Percentiles rank a stretch among this genome's conserved stretches.
phyloP scores from a whole-genome alignment of 2,888 invertebrate genomes.

The Trachelus troglodyta region DNA sequence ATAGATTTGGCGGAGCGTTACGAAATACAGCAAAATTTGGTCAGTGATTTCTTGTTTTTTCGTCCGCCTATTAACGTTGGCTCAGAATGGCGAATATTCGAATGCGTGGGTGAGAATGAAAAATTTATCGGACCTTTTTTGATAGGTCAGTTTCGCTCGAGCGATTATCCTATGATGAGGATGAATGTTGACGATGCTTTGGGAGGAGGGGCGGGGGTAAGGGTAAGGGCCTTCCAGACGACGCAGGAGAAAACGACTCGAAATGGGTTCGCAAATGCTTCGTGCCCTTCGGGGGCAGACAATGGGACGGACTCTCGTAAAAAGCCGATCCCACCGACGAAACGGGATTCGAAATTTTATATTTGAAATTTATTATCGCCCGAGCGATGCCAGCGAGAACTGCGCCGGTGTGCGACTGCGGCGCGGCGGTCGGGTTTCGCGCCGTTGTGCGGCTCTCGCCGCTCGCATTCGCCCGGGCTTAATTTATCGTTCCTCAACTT shows the following conservation, averaged over 20 bases:
- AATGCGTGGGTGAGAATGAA: background rate
- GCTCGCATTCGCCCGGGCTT: slow-evolving; percentile 46
- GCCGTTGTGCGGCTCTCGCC: slow-evolving; percentile 24
- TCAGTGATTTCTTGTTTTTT: too few relatives aligned
- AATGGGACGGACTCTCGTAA: slow-evolving; percentile 48
- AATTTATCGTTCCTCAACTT: slow-evolving; percentile 66
- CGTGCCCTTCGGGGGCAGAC: slow-evolving; percentile 19
- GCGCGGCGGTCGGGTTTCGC: slow-evolving; percentile 10
- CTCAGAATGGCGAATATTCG: background rate
- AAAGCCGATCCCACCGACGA: slow-evolving; percentile 32
- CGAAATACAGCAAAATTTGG: background rate
- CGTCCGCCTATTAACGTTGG: background rate
- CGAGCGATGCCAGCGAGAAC: slow-evolving; percentile 16
- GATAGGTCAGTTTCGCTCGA: background rate
- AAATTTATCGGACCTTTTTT: background rate
- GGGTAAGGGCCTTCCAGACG: background rate
- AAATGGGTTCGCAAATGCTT: background rate
- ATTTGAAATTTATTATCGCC: slow-evolving; percentile 65
- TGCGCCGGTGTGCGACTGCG: slow-evolving; percentile 20
- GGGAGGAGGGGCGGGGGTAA: background rate
- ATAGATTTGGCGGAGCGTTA: background rate
- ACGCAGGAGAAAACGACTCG: background rate
- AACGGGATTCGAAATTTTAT: slow-evolving; percentile 59
- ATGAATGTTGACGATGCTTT: background rate
- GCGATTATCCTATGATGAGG: background rate